These are phyloP conservation scores for Mycetomoellerius zeteki DNA, from an alignment of 1,140 invertebrate species.

Conservation along the genomic window DNA sequence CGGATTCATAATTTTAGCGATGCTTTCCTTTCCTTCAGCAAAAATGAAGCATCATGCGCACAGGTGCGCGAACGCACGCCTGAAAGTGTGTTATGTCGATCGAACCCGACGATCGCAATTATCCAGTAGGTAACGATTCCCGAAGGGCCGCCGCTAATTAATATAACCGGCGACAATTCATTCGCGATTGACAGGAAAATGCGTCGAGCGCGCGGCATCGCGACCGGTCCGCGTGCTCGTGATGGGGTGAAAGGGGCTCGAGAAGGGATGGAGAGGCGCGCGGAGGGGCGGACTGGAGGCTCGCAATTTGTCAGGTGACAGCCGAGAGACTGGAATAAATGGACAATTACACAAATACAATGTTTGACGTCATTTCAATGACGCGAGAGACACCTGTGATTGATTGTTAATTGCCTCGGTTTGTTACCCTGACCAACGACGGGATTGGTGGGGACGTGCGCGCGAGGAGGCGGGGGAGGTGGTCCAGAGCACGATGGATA, in stretches of 20 bases:
- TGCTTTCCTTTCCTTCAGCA: background rate
- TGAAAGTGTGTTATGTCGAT: slow-evolving; percentile 67
- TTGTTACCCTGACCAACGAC: slow-evolving; percentile 84
- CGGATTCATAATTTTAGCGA: slow-evolving; percentile 13
- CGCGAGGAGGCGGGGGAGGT: slow-evolving; percentile 26
- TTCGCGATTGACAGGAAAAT: slow-evolving; percentile 84
- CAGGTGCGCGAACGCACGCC: background rate
- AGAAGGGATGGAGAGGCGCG: slow-evolving; percentile 37
- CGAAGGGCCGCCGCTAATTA: slow-evolving; percentile 81
- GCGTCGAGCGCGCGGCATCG: slow-evolving; percentile 73
- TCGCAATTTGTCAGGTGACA: slow-evolving; percentile 87
- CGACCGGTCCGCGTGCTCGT: slow-evolving; percentile 60
- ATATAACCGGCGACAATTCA: slow-evolving; percentile 83
- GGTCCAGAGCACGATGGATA: slow-evolving; percentile 72
- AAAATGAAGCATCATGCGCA: background rate
- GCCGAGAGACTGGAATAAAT: slow-evolving; percentile 87
- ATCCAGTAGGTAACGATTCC: slow-evolving; percentile 81
- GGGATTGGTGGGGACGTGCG: slow-evolving; percentile 52
- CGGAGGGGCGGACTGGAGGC: slow-evolving; percentile 51
- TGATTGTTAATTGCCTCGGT: slow-evolving; percentile 87
- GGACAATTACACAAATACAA: slow-evolving; percentile 87
- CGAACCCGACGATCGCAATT: slow-evolving; percentile 81
- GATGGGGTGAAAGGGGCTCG: slow-evolving; percentile 64
- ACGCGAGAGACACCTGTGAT: slow-evolving; percentile 87
- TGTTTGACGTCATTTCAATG: slow-evolving; percentile 87